Evolutionary conservation across 2,797 vertebrate genomes (phyloP).

Genomic region (Cirrhinus molitorella): DNA sequence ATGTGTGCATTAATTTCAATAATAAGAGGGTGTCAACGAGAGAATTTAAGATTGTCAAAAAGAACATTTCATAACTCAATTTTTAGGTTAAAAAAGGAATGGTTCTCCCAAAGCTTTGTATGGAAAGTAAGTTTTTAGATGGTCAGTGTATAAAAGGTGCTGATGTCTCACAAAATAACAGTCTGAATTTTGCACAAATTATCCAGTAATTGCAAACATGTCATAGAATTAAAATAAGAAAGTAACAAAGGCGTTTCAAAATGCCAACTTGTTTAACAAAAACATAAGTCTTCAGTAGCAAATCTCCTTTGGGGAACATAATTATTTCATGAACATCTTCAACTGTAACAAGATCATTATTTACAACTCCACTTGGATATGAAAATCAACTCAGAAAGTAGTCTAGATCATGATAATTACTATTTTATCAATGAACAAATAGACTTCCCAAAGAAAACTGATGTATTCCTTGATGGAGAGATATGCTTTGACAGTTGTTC

Average conservation of each 20-base stretch:
- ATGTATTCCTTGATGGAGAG: constrained; percentile 17
- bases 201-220: constrained; percentile 15
- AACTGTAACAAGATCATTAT: constrained; percentile 19
- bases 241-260: constrained; percentile 26
- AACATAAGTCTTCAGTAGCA: constrained; percentile 14
- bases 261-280: constrained; percentile 19
- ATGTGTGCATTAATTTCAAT: neutral
- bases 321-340: neutral
- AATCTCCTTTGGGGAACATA: constrained; percentile 33
- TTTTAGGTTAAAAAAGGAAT: neutral
- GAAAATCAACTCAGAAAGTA: neutral
- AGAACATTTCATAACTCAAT: neutral
- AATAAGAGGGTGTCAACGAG: neutral
- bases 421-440: constrained; percentile 1
- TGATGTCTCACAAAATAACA: constrained; percentile 9
- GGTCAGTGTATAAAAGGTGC: constrained; percentile 21
- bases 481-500: constrained; percentile 10
- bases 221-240: constrained; percentile 7
- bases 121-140: constrained; percentile 1
- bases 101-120: neutral
- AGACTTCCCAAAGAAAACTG: neutral
- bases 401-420: neutral
- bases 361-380: constrained; percentile 10
- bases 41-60: constrained; percentile 46
- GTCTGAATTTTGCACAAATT: neutral